These are phyloP conservation scores for Florisuga fusca DNA, from an alignment of 2,797 vertebrate species.

Conservation along the genomic window DNA sequence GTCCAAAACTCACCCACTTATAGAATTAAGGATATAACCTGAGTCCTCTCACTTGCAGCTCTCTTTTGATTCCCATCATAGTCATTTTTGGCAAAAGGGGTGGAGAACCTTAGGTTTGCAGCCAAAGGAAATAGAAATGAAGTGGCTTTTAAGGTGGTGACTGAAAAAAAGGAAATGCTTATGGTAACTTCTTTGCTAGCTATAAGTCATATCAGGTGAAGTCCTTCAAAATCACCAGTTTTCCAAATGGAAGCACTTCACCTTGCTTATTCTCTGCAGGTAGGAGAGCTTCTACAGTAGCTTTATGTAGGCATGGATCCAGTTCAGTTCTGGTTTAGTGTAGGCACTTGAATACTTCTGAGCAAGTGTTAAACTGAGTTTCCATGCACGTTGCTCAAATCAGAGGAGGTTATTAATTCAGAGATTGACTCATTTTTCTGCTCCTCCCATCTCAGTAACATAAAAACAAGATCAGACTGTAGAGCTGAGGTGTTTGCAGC, in stretches of 20 bases:
- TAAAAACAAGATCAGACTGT: slow-evolving; percentile 22
- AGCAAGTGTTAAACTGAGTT: slow-evolving; percentile 44
- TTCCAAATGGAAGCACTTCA: neutral
- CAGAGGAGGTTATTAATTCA: slow-evolving; percentile 45
- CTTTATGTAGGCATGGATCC: neutral
- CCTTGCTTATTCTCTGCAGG: neutral
- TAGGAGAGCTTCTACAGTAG: neutral
- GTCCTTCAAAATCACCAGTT: neutral
- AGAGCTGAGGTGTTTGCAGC: neutral
- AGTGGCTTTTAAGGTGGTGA: neutral
- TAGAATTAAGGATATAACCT: neutral
- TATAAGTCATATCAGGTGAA: neutral
- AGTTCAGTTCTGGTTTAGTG: neutral
- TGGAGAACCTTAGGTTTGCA: neutral
- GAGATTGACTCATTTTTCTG: slow-evolving; percentile 32
- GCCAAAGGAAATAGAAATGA: neutral
- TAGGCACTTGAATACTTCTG: neutral
- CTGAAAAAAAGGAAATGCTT: neutral
- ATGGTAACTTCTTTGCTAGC: neutral
- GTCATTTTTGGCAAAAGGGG: neutral
- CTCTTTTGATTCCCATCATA: neutral
- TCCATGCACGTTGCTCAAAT: neutral
- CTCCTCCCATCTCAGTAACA: slow-evolving; percentile 33
- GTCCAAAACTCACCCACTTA: neutral
- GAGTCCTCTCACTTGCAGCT: neutral